Evolutionary conservation across 1,140 invertebrate genomes (phyloP), one percentile per base, ranked within the genome.

Genomic region (Drosophila tani): DNA sequence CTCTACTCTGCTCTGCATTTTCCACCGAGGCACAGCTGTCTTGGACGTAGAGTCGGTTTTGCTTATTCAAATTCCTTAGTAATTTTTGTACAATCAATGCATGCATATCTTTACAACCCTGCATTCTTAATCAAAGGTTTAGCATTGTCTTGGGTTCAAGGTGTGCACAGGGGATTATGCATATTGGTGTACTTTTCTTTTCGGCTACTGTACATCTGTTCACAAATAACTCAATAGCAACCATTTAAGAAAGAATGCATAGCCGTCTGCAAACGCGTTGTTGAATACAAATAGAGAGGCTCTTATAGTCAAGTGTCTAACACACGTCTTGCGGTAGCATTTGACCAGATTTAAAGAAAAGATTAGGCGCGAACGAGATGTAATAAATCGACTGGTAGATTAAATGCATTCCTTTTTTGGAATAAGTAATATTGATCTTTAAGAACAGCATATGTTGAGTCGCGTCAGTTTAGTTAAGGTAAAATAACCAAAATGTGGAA

Each of bases 101-200:
- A 15, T 49, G 19, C 12, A 21, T 46, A 40, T 57, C 49, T 29
- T 50, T 43, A 17, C 19, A 29, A 40, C 38, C 47, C 21, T 19
- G 57, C 29, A 67, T 82, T 60, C 75, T 59, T 70, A 53, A 83
- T 83, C 75, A 82, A 80, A 70, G 58, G 58, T 49, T 67, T 66
- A 7, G 60, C 46, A 60, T 82, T 77, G 56, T 77, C 47, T 62
- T 32, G n/a, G 32, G 35, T 58, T 71, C 77, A 71, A 87, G 75
- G 83, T 87, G 79, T 86, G 60, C 64, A 40, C 35, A 70, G 55
- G 32, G 75, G 84, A 87, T 87, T 88, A 87, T 88, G 76, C 80
- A 81, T 70, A 79, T 62, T 82, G 77, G 69, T 74, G 73, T 66
- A 63, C 71, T 78, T 15, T 66, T 49, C 32, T 8, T 29, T 49